Evolutionary conservation across 2,797 vertebrate species (phyloP).

Genomic region (Rhyacichthys aspro): DNA sequence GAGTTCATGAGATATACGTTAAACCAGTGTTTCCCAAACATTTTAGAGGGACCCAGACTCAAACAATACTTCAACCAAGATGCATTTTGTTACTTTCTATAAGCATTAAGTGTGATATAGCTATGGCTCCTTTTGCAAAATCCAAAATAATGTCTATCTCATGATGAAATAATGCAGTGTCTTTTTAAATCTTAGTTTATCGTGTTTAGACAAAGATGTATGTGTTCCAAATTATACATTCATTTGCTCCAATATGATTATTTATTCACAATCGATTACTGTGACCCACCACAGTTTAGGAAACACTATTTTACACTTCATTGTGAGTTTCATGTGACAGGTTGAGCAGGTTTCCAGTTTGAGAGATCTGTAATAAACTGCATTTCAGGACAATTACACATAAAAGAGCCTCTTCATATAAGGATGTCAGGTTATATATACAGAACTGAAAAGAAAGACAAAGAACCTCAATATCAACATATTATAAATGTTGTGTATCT

Average conservation of each 20-base stretch:
- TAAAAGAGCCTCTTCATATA: constrained; percentile 62
- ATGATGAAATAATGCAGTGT: too few relatives aligned
- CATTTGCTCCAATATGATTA: too few relatives aligned
- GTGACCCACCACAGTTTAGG: not conserved
- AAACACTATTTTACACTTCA: not conserved
- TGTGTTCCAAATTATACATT: too few relatives aligned
- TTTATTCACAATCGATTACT: not conserved
- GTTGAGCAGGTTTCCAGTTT: constrained; percentile 45
- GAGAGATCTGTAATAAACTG: constrained; percentile 53
- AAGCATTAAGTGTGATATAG: too few relatives aligned
- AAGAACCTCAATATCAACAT: constrained; percentile 49
- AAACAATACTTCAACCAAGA: too few relatives aligned
- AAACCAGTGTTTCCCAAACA: constrained; percentile 1
- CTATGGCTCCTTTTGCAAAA: too few relatives aligned
- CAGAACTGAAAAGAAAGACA: constrained; percentile 58
- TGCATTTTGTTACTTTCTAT: too few relatives aligned
- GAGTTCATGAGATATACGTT: constrained; percentile 14
- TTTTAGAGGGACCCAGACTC: not conserved
- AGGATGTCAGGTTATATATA: constrained; percentile 73
- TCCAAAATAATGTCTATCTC: too few relatives aligned
- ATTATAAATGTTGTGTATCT: constrained; percentile 66
- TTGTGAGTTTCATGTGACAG: constrained; percentile 24
- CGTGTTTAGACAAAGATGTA: too few relatives aligned
- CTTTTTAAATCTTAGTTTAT: too few relatives aligned
- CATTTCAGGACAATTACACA: constrained; percentile 70